Conservation (phyloP, 2,113 vertebrate genomes). For the zebrafish (Danio rerio) region DNA sequence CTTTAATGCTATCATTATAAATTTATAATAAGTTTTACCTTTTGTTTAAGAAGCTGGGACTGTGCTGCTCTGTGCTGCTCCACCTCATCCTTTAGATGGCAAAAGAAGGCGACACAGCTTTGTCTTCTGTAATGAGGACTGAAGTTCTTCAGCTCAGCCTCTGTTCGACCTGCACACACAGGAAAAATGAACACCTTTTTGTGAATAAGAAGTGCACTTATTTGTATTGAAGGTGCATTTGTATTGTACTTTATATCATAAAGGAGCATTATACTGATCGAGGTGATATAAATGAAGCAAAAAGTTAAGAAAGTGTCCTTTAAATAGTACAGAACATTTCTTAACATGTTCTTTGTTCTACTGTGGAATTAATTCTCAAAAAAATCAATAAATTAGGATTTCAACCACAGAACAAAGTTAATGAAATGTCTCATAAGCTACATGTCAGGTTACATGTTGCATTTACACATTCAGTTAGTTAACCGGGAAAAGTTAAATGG, state of each 20-base stretch:
- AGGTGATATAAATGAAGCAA: too few relatives aligned
- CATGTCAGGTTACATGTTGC: too few relatives aligned
- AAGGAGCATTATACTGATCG: not conserved
- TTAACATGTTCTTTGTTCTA: too few relatives aligned
- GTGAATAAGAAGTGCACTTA: not conserved
- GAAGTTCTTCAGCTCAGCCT: conserved; percentile 85
- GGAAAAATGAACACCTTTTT: not conserved
- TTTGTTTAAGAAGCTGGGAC: conserved; percentile 81
- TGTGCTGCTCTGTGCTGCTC: conserved; percentile 81
- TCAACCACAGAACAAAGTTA: too few relatives aligned
- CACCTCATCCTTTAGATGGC: conserved; percentile 84
- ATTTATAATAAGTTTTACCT: conserved; percentile 71
- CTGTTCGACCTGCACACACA: conserved; percentile 80
- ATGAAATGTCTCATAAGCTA: too few relatives aligned
- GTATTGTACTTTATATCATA: not conserved
- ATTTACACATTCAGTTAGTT: too few relatives aligned
- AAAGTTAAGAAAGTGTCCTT: too few relatives aligned
- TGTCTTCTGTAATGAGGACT: conserved; percentile 86
- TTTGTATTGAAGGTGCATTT: not conserved
- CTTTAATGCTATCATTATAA: not conserved
- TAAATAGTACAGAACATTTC: too few relatives aligned
- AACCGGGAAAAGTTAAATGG: too few relatives aligned
- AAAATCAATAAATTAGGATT: too few relatives aligned
- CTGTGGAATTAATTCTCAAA: too few relatives aligned
- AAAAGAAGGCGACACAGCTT: conserved; percentile 81